Evolutionary conservation across 2,797 vertebrate genomes (phyloP), one percentile per base, ranked within the genome.

Genomic region (Tolypeutes matacus): DNA sequence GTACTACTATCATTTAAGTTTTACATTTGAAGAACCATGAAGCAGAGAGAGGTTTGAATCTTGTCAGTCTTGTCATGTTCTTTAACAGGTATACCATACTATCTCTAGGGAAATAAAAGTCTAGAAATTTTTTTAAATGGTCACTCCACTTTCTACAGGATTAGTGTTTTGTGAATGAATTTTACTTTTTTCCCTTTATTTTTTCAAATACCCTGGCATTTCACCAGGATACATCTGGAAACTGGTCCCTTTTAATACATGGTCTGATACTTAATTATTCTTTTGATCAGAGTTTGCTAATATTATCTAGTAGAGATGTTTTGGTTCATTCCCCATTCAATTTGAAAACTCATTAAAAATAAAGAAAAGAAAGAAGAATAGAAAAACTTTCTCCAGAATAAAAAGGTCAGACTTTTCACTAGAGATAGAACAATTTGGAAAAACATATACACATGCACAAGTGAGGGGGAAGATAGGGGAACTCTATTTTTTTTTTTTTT

Each of bases 321-420:
- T 85, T 60, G 12, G 75, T 51, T 87, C 23, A 9, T 56, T 77
- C 87, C 46, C 7, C 75, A 23, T 49, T 53, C 53, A 53, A 53
- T 27, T 53, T 83, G 23, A 93, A 93, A 94, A 69, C n/a, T 90
- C 56, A 93, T 3, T 39, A 49, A 78, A 87, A 95, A 78, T 39
- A 70, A 85, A 60, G 7, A 70, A 89, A 60, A 72, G 11, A 88
- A 83, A 12, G 13, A 5, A 92, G 12, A 83, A 87, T 3, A 65
- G 18, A 31, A 89, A 96, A 81, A 15, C 31, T 72, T 77, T 73
- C 23, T 18, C 53, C 3, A 42, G 49, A 51, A 92, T 75, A 49
- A 36, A 67, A n/a, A 39, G 42, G 29, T 1, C 42, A 86, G 42
- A 34, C 7, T 93, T 87, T 75, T 95, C 29, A 31, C 21, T 93